Percentiles rank a stretch among this genome's conserved stretches.
These are phyloP conservation scores for Lordiphosa mommai DNA, from an alignment of 1,140 invertebrate genomes.

Conservation along the genomic window DNA sequence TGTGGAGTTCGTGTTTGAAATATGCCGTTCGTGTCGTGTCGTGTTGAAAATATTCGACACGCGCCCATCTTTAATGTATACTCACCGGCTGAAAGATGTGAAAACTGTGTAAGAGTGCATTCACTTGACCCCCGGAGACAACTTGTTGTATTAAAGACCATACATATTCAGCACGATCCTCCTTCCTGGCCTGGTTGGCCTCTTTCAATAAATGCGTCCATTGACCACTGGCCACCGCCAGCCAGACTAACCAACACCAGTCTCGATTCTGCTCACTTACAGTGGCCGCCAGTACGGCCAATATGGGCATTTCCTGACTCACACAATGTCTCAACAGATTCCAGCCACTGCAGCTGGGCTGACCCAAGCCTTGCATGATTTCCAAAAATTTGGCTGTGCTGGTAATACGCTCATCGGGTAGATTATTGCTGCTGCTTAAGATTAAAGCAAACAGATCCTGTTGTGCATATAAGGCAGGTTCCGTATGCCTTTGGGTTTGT, in stretches of 20 bases:
- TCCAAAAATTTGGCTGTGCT: conserved; percentile 42
- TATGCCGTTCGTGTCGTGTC: no score
- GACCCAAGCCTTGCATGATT: conserved; percentile 32
- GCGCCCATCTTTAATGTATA: no score
- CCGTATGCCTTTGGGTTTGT: no score
- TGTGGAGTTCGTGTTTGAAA: no score
- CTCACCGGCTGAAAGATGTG: conserved; percentile 81
- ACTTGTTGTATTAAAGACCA: conserved; percentile 74
- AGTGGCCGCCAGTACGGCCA: conserved; percentile 82
- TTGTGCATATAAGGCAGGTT: conserved; percentile 24
- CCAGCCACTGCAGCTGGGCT: conserved; percentile 79
- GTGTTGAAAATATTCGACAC: no score
- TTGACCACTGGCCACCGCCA: conserved; percentile 78
- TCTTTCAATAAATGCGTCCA: conserved; percentile 53
- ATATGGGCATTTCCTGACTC: conserved; percentile 78
- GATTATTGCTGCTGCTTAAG: conserved; percentile 44
- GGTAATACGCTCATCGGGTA: conserved; percentile 35
- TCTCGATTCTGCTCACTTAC: conserved; percentile 38
- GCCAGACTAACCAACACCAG: conserved; percentile 83
- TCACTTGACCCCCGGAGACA: conserved; percentile 78
- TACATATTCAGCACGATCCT: conserved; percentile 32
- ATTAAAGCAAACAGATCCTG: conserved; percentile 72
- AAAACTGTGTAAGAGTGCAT: conserved; percentile 81
- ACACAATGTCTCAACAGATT: conserved; percentile 74
- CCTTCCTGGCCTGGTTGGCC: conserved; percentile 10